Evolutionary conservation across 2,797 vertebrate species (phyloP), one percentile per base, ranked within the genome.

Genomic region (Hirundo rustica): DNA sequence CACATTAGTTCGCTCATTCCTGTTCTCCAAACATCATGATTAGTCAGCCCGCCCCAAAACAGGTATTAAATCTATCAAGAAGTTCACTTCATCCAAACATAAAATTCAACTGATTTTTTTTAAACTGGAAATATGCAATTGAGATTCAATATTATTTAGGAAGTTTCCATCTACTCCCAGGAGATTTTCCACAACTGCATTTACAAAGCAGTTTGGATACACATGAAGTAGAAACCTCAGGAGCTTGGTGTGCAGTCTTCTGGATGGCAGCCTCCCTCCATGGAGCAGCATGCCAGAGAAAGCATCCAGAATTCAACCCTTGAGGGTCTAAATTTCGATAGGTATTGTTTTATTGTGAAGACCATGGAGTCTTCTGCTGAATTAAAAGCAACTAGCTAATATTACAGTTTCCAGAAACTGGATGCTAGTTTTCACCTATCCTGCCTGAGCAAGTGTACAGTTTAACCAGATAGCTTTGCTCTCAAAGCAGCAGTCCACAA

Each of bases 121-220:
- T 48, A 30, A 76, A 73, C 40, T 77, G 32, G 13, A 91, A 91
- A 26, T 30, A 36, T 38, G 13, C 34, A 64, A 29, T 26, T 16
- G 9, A 91, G 44, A 77, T 71, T 71, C 21, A 67, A 85, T 88
- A 79, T 7, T 2, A 85, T 26, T 13, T 77, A 65, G 60, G 34
- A 85, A 79, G 48, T 57, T 92, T 91, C 72, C 91, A 85, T 79
- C n/a, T 65, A 84, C 70, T 81, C 77, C 40, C 60, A 87, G 61
- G 34, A 89, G 74, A 89, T 67, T 74, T 95, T 93, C 67, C 74
- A 89, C n/a, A 27, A 91, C 29, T 68, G 19, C 26, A 44, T 76
- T 89, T 87, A 79, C 18, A 75, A 22, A 88, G 40, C 40, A 92
- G 40, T 54, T 85, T 94, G 29, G 55, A 93, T 66, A 11, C 13